Evolutionary conservation across 2,797 vertebrate species (phyloP).

Genomic region (Bradypus variegatus): DNA sequence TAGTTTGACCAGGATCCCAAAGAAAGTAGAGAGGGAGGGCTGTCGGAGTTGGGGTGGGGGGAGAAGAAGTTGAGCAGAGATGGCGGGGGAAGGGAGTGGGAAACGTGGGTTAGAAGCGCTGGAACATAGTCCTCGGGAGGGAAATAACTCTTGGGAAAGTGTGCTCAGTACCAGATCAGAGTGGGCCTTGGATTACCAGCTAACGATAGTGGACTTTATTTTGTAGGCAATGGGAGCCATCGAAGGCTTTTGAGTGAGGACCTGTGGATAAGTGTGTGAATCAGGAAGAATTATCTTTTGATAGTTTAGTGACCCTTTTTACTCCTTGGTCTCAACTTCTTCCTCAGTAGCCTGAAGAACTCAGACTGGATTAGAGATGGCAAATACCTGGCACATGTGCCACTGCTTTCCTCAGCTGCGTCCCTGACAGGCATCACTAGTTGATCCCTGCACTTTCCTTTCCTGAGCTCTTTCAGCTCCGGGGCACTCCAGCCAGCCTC

Average conservation of each 20-base stretch:
- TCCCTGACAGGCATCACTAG: constrained; percentile 9
- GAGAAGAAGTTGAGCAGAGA: background rate
- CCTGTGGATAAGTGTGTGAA: fast-evolving
- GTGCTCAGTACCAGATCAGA: background rate
- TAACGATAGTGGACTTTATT: background rate
- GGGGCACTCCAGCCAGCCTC: background rate
- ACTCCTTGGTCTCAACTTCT: background rate
- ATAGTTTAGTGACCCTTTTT: background rate
- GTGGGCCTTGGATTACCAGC: background rate
- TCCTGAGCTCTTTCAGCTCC: background rate
- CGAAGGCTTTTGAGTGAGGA: background rate
- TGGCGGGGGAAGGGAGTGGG: background rate
- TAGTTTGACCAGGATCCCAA: background rate
- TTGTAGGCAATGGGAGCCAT: background rate
- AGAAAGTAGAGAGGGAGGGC: background rate
- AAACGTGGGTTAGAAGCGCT: fast-evolving
- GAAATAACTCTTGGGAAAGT: background rate
- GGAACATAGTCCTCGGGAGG: background rate
- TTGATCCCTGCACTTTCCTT: background rate
- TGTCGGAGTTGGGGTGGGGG: background rate
- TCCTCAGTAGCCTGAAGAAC: background rate
- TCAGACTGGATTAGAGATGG: background rate
- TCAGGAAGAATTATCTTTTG: background rate
- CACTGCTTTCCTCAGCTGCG: background rate
- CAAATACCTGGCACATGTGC: background rate